Conservation (phyloP, 2,797 vertebrate species). For the Diplodus sargus region DNA sequence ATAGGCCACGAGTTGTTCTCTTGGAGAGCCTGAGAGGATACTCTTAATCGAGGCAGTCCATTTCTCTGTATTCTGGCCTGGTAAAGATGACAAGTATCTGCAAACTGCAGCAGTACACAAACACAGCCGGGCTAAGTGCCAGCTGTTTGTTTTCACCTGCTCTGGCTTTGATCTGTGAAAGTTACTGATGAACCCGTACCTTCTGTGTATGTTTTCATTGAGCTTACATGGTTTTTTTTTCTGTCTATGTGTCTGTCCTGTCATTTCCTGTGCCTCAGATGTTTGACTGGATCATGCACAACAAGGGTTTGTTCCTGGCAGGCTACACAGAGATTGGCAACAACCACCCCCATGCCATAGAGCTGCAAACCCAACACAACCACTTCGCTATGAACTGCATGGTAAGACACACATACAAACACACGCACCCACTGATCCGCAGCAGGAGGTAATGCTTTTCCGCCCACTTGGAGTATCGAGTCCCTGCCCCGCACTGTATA, state of each 20-base stretch:
- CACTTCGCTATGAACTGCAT: constrained; percentile 99
- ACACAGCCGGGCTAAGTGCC: constrained; percentile 29
- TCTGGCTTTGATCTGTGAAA: constrained; percentile 33
- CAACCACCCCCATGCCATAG: constrained; percentile 95
- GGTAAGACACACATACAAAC: constrained; percentile 86
- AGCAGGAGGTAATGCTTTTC: constrained; percentile 46
- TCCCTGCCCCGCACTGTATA: constrained; percentile 43
- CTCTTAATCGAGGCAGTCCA: constrained; percentile 69
- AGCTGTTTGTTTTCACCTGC: constrained; percentile 52
- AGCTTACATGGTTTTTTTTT: background rate
- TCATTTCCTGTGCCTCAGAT: constrained; percentile 85
- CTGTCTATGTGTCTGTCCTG: constrained; percentile 28
- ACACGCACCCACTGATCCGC: constrained; percentile 14
- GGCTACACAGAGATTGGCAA: constrained; percentile 98
- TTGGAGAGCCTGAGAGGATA: constrained; percentile 72
- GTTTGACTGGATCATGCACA: constrained; percentile 99
- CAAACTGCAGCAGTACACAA: constrained; percentile 49
- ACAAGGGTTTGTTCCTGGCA: constrained; percentile 98
- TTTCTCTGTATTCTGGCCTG: constrained; percentile 67
- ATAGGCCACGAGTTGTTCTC: constrained; percentile 77
- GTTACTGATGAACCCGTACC: constrained; percentile 1
- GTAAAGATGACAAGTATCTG: constrained; percentile 60
- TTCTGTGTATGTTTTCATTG: constrained; percentile 31
- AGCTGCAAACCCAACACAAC: constrained; percentile 99
- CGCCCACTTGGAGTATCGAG: constrained; percentile 56